Percentiles rank a stretch among this genome's conserved stretches.
Evolutionary conservation across 2,888 invertebrate species (phyloP).

Genomic region (Monopis laevigella): DNA sequence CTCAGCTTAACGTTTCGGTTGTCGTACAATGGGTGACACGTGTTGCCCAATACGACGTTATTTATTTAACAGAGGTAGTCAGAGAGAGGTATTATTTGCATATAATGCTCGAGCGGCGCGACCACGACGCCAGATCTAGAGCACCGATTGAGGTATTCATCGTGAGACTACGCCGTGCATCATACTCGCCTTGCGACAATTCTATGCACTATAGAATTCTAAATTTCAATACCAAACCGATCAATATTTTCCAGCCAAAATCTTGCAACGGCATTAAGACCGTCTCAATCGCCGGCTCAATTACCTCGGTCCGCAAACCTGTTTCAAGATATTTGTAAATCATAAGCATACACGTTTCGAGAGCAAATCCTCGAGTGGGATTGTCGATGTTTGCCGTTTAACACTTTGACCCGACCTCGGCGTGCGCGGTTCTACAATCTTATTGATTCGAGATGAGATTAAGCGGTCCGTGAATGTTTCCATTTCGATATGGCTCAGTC

Average conservation of each 20-base stretch:
- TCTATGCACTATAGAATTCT: conserved; percentile 1
- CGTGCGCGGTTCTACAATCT: conserved; percentile 43
- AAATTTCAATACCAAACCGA: no score
- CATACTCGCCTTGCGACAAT: conserved; percentile 23
- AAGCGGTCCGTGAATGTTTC: conserved; percentile 50
- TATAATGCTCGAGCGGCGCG: conserved; percentile 49
- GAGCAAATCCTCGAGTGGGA: conserved; percentile 17
- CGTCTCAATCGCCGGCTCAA: no score
- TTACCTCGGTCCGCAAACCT: no score
- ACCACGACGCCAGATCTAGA: conserved; percentile 52
- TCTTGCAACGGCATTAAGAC: no score
- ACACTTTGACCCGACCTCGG: conserved; percentile 47
- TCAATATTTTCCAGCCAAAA: no score
- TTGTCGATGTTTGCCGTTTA: conserved; percentile 47
- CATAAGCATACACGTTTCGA: conserved; percentile 4
- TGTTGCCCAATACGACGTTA: conserved; percentile 36
- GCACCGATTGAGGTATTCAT: conserved; percentile 38
- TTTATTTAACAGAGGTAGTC: conserved; percentile 31
- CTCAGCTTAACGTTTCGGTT: conserved; percentile 26
- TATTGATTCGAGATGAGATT: conserved; percentile 55
- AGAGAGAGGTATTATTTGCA: conserved; percentile 45
- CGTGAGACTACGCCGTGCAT: conserved; percentile 39
- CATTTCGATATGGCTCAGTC: conserved; percentile 48
- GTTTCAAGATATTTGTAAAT: no score
- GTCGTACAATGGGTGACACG: conserved; percentile 37